Conservation (phyloP, 2,113 vertebrate genomes). For the Lucifuga dentata region DNA sequence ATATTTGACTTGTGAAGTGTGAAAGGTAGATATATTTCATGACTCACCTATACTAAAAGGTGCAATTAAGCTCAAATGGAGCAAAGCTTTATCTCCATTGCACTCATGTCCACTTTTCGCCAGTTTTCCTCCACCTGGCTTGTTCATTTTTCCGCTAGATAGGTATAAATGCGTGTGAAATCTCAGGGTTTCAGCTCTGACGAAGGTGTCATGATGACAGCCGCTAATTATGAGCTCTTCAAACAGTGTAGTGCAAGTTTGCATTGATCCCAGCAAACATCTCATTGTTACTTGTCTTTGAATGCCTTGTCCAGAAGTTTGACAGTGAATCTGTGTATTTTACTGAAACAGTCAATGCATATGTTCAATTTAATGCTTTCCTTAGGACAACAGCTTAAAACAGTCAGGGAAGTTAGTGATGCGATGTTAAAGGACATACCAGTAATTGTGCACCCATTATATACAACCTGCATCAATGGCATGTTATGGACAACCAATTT, state of each 20-base stretch:
- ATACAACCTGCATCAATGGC: too few relatives aligned
- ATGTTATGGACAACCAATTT: too few relatives aligned
- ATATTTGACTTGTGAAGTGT: conserved; percentile 18
- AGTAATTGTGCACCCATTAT: too few relatives aligned
- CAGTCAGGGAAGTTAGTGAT: background rate
- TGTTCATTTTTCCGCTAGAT: conserved; percentile 32
- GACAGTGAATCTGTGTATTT: background rate
- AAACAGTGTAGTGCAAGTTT: conserved; percentile 22
- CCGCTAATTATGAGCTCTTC: conserved; percentile 31
- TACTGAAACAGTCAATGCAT: background rate
- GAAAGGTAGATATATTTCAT: conserved; percentile 38
- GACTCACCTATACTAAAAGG: conserved; percentile 38
- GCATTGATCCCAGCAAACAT: conserved; percentile 17
- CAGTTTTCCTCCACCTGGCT: background rate
- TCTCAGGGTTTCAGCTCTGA: background rate
- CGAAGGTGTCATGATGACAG: background rate
- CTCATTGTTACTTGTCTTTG: conserved; percentile 19
- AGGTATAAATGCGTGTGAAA: conserved; percentile 15
- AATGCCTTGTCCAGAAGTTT: conserved; percentile 1
- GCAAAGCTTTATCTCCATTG: conserved; percentile 5
- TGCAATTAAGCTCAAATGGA: conserved; percentile 43
- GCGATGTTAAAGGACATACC: too few relatives aligned
- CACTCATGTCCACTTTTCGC: background rate
- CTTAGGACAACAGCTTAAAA: background rate
- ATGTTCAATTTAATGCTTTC: background rate